Evolutionary conservation across 2,797 vertebrate species (phyloP), one percentile per base, ranked within the genome.

Genomic region (Gorsachius magnificus): DNA sequence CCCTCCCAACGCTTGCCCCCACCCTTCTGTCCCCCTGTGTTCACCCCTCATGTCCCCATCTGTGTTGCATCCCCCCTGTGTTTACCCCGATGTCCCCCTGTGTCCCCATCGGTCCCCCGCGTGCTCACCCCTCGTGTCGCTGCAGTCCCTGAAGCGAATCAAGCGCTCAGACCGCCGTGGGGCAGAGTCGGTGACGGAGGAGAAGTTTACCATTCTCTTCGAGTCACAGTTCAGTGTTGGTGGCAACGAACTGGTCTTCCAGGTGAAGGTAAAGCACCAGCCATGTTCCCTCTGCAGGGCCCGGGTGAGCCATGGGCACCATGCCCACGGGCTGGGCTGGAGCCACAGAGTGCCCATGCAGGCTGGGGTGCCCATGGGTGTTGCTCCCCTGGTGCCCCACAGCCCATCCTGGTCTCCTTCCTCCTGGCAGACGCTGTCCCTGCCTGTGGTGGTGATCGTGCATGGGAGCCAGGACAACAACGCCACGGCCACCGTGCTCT

Each of bases 401-500:
- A 69, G 35, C 75, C 65, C 66, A 22, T 71, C 86, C 31, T 0
- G 1, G 6, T 77, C 64, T 43, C 41, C 41, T 50, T 57, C 38
- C 71, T 93, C 72, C 81, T 10, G 85, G 87, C 63, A 99, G 99
- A 99, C 99, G 0, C 97, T 99, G 96, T 99, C 99, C 10, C 98
- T 99, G 93, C 99, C 99, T 0, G 99, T 99, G 83, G 99, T 99
- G 38, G 99, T 99, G 89, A 99, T 99, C 2, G 99, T 99, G 53
- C 99, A 99, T 0, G 99, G 99, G 50, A 99, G 99, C 98, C 99
- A 99, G 97, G 99, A 99, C 98, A 99, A 99, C 97, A 99, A 99
- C 0, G 99, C 99, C 14, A 99, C 99, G 0, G 99, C 99, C 68
- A 99, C 99, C 0, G 99, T 99, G 66, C 97, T 99, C 51, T 99